These are phyloP conservation scores for Ciconia stormi DNA, from an alignment of 2,113 vertebrate genomes.

Conservation along the genomic window DNA sequence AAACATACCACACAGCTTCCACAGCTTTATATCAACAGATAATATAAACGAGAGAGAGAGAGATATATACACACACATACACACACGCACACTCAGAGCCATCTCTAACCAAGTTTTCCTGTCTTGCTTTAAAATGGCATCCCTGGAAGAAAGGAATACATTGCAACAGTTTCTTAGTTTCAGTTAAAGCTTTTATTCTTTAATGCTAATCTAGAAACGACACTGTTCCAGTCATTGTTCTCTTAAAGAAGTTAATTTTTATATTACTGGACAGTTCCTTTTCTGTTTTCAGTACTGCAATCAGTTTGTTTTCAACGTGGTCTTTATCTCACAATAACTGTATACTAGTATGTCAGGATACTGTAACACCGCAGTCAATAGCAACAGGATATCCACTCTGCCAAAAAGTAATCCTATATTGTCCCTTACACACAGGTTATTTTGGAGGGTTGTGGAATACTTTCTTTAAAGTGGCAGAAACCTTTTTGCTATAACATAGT, in stretches of 20 bases:
- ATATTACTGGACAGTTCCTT: neutral
- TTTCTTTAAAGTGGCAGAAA: slow-evolving; percentile 22
- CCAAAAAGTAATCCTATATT: slow-evolving; percentile 55
- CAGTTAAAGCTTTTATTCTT: neutral
- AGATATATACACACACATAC: rapidly evolving
- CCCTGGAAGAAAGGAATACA: neutral
- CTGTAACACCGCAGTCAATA: slow-evolving; percentile 38
- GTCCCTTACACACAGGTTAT: slow-evolving; percentile 30
- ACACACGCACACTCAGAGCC: neutral
- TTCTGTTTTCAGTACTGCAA: slow-evolving; percentile 14
- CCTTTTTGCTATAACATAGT: neutral
- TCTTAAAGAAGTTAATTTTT: slow-evolving; percentile 27
- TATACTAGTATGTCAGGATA: slow-evolving; percentile 10
- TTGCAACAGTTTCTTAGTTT: neutral
- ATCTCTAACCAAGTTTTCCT: neutral
- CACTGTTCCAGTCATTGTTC: neutral
- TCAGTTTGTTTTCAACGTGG: slow-evolving; percentile 22
- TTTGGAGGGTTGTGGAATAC: slow-evolving; percentile 3
- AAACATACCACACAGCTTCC: neutral
- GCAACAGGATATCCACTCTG: slow-evolving; percentile 35
- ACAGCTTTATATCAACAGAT: neutral
- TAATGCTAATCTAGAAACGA: neutral
- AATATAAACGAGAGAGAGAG: neutral
- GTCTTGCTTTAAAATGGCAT: neutral
- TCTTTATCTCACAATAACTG: slow-evolving; percentile 48